A percentile compares a stretch with the other conserved stretches of the same genome.
Conservation (phyloP, 2,113 vertebrate genomes). For the Brachyhypopomus gauderio region DNA sequence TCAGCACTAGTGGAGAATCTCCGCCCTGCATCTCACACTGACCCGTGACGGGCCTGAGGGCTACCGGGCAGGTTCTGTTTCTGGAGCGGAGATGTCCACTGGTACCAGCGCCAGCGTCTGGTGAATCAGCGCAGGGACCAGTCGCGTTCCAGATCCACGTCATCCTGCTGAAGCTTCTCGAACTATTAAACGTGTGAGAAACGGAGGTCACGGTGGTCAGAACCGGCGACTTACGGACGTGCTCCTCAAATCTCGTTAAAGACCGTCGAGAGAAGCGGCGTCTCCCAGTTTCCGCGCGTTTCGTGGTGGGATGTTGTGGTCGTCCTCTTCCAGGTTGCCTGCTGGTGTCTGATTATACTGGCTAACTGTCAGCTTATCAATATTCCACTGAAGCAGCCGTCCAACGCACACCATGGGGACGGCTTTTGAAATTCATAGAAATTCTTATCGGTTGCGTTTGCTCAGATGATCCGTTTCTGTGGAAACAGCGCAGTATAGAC, state of each 20-base stretch:
- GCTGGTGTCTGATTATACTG: slow-evolving; percentile 29
- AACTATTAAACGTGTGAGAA: slow-evolving; percentile 45
- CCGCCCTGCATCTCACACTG: too few species aligned
- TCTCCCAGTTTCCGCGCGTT: not conserved
- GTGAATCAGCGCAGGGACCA: slow-evolving; percentile 53
- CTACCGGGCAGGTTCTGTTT: not conserved
- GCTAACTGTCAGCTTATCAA: slow-evolving; percentile 54
- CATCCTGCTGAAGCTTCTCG: slow-evolving; percentile 41
- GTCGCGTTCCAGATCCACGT: slow-evolving; percentile 48
- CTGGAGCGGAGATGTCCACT: slow-evolving; percentile 40
- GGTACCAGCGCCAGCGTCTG: slow-evolving; percentile 32
- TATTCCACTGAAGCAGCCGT: slow-evolving; percentile 62
- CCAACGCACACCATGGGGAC: slow-evolving; percentile 55
- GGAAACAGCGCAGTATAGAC: slow-evolving; percentile 46
- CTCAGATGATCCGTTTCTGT: slow-evolving; percentile 66
- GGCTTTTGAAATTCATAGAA: slow-evolving; percentile 71
- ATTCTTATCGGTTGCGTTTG: slow-evolving; percentile 64
- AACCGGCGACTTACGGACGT: slow-evolving; percentile 41
- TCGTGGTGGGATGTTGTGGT: slow-evolving; percentile 22
- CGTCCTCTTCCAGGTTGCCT: not conserved
- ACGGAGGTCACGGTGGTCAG: slow-evolving; percentile 24
- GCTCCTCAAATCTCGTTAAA: not conserved
- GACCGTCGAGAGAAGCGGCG: slow-evolving; percentile 21
- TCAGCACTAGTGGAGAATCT: too few species aligned
- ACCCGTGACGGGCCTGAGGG: too few species aligned